Evolutionary conservation across 1,140 invertebrate genomes (phyloP).

Genomic region (Heliconius himera): DNA sequence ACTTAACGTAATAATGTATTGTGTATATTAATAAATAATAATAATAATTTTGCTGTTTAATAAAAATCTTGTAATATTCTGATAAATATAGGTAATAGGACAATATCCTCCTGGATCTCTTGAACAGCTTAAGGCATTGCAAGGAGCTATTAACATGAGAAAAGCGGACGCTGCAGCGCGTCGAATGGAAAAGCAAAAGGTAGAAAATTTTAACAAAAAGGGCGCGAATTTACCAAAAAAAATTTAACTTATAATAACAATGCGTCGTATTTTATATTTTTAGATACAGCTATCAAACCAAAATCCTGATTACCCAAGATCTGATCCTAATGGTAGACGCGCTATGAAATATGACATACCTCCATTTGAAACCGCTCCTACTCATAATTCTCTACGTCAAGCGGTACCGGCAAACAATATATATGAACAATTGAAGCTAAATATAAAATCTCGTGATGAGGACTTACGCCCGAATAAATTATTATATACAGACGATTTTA

Average conservation of each 20-base stretch:
- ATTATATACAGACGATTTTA: conserved; percentile 19
- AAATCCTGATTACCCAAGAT: neutral
- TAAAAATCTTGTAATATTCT: neutral
- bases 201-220: neutral
- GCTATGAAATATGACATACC: conserved; percentile 34
- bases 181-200: conserved; percentile 24
- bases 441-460: conserved; percentile 32
- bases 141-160: conserved; percentile 51
- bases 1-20: neutral
- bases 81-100: conserved; percentile 31
- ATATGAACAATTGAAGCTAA: conserved; percentile 37
- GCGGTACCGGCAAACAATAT: conserved; percentile 43
- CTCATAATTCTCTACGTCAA: conserved; percentile 32
- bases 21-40: too few relatives aligned
- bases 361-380: conserved; percentile 20
- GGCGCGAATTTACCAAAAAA: neutral
- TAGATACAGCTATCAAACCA: neutral
- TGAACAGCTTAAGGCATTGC: conserved; percentile 54
- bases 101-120: conserved; percentile 43
- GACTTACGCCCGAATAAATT: neutral
- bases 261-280: neutral
- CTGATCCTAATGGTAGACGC: conserved; percentile 15
- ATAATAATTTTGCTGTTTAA: neutral
- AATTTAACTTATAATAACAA: neutral
- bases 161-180: conserved; percentile 39